Conservation (phyloP, 53 echinoderm and acorn worm genomes). For the Henricia sp. region DNA sequence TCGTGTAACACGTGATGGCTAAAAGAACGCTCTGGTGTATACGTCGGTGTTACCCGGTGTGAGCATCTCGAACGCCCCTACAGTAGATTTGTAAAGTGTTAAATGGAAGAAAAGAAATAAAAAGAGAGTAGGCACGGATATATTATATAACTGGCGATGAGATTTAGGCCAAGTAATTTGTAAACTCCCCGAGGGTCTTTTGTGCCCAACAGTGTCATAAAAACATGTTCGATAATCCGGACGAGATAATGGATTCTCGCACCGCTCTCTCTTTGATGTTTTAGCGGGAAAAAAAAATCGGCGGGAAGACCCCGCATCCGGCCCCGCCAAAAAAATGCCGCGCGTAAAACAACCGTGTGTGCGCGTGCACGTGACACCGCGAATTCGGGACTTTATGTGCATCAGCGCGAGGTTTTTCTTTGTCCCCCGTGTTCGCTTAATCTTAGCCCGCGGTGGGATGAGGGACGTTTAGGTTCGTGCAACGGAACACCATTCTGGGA, state of each 20-base stretch:
- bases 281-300: slow-evolving; percentile 47
- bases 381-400: background rate
- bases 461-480: slow-evolving; percentile 51
- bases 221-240: slow-evolving; percentile 64
- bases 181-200: slow-evolving; percentile 22
- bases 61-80: too few species aligned
- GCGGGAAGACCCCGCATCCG: slow-evolving; percentile 38
- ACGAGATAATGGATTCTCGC: slow-evolving; percentile 65
- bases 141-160: background rate
- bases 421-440: slow-evolving; percentile 7
- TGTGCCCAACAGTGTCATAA: slow-evolving; percentile 59
- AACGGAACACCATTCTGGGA: slow-evolving; percentile 45
- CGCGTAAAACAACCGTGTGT: slow-evolving; percentile 8
- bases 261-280: slow-evolving; percentile 49
- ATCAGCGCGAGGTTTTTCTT: slow-evolving; percentile 3
- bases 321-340: slow-evolving; percentile 20
- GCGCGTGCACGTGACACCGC: slow-evolving; percentile 19
- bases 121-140: background rate
- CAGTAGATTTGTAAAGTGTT: too few species aligned
- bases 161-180: slow-evolving; percentile 58
- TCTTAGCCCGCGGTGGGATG: slow-evolving; percentile 37
- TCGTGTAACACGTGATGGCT: too few species aligned
- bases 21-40: too few species aligned
- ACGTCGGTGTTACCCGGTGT: too few species aligned
- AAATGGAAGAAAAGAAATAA: background rate